Percentiles rank a stretch among this genome's conserved stretches.
Conservation (phyloP, 1,140 invertebrate species). For the Drosophila rhopaloa region DNA sequence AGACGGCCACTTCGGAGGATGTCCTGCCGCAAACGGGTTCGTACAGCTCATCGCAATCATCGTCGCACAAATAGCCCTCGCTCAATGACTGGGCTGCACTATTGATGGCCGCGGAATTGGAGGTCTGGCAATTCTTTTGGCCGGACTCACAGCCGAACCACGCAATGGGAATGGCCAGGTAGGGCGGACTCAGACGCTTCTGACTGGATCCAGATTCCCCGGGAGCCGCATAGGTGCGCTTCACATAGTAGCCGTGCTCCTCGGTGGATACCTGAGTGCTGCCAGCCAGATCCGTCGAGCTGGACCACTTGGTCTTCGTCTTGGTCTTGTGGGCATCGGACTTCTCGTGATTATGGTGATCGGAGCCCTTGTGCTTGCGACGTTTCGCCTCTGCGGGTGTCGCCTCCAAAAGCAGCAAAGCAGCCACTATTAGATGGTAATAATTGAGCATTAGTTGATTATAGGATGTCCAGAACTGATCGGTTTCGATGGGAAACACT, state of each 20-base stretch:
- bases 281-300: constrained; percentile 58
- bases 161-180: constrained; percentile 76
- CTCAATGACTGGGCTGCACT: constrained; percentile 54
- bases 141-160: constrained; percentile 62
- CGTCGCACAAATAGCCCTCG: constrained; percentile 79
- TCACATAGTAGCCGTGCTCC: constrained; percentile 82
- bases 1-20: constrained; percentile 69
- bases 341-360: constrained; percentile 34
- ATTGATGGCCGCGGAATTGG: constrained; percentile 64
- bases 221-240: constrained; percentile 65
- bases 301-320: constrained; percentile 82
- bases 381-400: constrained; percentile 53
- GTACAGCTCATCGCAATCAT: constrained; percentile 71
- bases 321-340: constrained; percentile 56
- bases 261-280: constrained; percentile 70
- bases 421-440: constrained; percentile 19
- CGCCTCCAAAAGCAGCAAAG: constrained; percentile 55
- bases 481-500: constrained; percentile 9
- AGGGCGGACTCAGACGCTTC: constrained; percentile 64
- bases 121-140: constrained; percentile 46
- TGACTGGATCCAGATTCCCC: constrained; percentile 4
- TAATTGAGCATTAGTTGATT: no score
- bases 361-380: constrained; percentile 67
- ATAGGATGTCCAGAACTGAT: neutral
- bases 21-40: constrained; percentile 78